Conservation (phyloP, 2,113 vertebrate species). For the Scomber colias region DNA sequence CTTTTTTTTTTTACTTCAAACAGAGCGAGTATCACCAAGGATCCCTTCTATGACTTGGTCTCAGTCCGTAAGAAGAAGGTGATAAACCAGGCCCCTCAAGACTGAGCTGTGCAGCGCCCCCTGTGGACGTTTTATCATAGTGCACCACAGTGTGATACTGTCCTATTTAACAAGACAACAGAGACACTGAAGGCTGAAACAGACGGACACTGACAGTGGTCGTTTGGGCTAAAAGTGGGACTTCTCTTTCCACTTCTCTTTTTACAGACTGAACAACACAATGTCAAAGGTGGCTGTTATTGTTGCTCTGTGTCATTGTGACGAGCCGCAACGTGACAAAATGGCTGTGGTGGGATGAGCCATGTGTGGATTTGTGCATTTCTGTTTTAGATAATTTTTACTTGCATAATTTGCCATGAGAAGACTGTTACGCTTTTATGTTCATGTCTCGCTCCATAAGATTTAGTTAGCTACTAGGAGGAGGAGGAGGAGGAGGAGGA, state of each 20-base stretch:
- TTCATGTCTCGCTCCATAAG: background rate
- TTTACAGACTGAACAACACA: slow-evolving; percentile 14
- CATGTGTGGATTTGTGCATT: background rate
- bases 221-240: slow-evolving; percentile 29
- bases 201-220: background rate
- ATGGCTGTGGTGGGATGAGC: no score
- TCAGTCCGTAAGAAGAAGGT: slow-evolving; percentile 94
- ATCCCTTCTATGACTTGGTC: slow-evolving; percentile 95
- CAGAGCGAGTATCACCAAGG: slow-evolving; percentile 95
- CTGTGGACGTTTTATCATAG: background rate
- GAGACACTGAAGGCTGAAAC: background rate
- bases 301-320: background rate
- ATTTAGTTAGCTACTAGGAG: background rate
- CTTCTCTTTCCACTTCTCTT: slow-evolving; percentile 59
- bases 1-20: slow-evolving; percentile 14
- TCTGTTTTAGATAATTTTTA: background rate
- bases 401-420: background rate
- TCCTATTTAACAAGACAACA: background rate
- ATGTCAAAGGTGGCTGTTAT: slow-evolving; percentile 23
- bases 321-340: background rate
- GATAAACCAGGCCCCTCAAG: slow-evolving; percentile 81
- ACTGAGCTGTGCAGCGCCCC: slow-evolving; percentile 46
- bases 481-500: background rate
- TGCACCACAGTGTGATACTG: background rate
- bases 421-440: background rate